phyloP scores from a whole-genome alignment of 1,140 invertebrate species.

The Campoletis sonorensis region DNA sequence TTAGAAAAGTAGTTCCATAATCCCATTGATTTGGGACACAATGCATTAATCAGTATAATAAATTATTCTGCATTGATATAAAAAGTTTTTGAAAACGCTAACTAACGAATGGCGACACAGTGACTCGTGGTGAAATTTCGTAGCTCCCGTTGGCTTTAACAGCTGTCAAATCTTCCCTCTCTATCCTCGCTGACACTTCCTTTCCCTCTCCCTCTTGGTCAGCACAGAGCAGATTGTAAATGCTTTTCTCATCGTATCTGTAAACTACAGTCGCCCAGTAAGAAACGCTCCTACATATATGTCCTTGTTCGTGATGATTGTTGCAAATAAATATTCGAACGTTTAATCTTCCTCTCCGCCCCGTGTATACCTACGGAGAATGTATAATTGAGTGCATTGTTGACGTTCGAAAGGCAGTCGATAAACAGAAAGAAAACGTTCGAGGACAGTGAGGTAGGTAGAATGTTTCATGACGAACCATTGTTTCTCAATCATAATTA shows the following conservation, averaged over 20 bases:
- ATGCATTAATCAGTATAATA: no score
- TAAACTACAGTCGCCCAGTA: no score
- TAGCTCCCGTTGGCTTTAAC: background rate
- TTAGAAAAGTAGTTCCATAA: no score
- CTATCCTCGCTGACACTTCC: background rate
- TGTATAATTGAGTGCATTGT: background rate
- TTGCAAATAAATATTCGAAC: background rate
- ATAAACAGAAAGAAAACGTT: no score
- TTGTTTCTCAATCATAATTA: constrained; percentile 11
- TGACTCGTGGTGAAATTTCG: background rate
- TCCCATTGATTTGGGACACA: no score
- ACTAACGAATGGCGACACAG: no score
- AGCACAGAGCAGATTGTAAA: background rate
- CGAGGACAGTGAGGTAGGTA: background rate
- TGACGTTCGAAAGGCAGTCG: no score
- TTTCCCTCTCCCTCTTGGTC: background rate
- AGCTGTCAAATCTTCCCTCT: background rate
- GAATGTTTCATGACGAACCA: background rate
- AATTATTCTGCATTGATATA: no score
- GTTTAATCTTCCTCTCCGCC: background rate
- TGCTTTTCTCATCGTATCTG: background rate
- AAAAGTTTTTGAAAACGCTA: no score
- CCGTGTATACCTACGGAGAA: background rate
- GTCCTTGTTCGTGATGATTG: background rate
- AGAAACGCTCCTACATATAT: background rate